These are phyloP conservation scores for Cremastobaeus sp. DNA, from an alignment of 2,888 invertebrate species.

Conservation along the genomic window DNA sequence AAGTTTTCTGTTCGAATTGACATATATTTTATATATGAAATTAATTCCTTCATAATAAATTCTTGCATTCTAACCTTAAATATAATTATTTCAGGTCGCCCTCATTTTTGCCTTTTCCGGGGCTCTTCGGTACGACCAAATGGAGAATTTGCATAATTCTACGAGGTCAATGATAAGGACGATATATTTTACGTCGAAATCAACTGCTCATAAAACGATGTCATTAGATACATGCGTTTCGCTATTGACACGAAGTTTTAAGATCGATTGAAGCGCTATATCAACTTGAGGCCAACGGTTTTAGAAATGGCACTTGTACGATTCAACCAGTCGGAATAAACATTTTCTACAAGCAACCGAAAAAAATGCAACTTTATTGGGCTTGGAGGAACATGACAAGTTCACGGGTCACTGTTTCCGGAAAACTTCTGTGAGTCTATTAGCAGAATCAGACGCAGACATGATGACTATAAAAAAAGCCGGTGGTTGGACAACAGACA, in stretches of 20 bases:
- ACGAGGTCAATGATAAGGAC: constrained; percentile 8
- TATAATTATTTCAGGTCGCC: constrained; percentile 5
- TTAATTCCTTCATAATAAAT: not conserved
- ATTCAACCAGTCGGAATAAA: not conserved
- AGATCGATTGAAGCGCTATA: not conserved
- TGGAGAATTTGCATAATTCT: constrained; percentile 2
- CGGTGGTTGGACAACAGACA: too few species aligned
- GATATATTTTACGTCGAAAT: constrained; percentile 4
- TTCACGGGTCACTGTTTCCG: constrained; percentile 22
- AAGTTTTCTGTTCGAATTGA: too few species aligned
- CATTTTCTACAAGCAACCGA: too few species aligned
- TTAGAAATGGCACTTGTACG: constrained; percentile 1
- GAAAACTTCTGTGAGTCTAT: constrained; percentile 2
- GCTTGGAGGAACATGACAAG: too few species aligned
- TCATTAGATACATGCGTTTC: constrained; percentile 11
- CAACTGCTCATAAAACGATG: constrained; percentile 4
- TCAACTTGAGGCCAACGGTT: constrained; percentile 3
- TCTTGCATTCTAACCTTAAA: constrained; percentile 11
- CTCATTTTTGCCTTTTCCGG: too few species aligned
- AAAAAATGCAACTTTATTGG: too few species aligned
- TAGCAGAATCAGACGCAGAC: too few species aligned
- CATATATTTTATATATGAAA: too few species aligned
- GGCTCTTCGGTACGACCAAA: constrained; percentile 2
- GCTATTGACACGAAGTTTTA: constrained; percentile 1
- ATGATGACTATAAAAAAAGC: too few species aligned